Evolutionary conservation across 1,140 invertebrate species (phyloP).

Genomic region (Colletes gigas): DNA sequence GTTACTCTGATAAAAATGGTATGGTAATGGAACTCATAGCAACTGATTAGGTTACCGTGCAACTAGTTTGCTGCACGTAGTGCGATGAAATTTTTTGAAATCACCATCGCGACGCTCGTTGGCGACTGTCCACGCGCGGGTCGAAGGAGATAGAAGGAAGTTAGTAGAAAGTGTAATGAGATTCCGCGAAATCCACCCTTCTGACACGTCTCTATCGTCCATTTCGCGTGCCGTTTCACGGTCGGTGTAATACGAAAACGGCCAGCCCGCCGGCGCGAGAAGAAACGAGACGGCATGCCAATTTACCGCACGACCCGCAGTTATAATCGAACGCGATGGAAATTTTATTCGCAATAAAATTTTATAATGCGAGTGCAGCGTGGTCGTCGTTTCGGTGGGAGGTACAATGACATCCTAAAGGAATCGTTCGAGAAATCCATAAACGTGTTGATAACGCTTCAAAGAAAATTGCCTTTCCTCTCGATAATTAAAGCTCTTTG

Average conservation of each 20-base stretch:
- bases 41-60: too few relatives aligned
- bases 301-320: neutral
- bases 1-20: too few relatives aligned
- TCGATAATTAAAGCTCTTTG: neutral
- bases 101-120: too few relatives aligned
- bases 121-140: too few relatives aligned
- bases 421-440: neutral
- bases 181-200: constrained; percentile 19
- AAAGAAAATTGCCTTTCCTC: neutral
- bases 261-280: constrained; percentile 13
- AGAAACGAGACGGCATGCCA: constrained; percentile 20
- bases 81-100: too few relatives aligned
- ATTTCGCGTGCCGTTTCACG: constrained; percentile 16
- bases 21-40: too few relatives aligned
- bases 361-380: constrained; percentile 5
- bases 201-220: constrained; percentile 21
- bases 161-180: constrained; percentile 3
- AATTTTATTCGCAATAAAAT: constrained; percentile 20
- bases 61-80: too few relatives aligned
- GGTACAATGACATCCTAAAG: neutral
- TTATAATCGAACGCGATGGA: constrained; percentile 25
- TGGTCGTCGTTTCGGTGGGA: neutral
- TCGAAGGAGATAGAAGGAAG: neutral
- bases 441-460: neutral
- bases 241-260: constrained; percentile 13